These are phyloP conservation scores for Actinia tenebrosa DNA, from an alignment of 64 coral and sea anemone species.

Conservation along the genomic window DNA sequence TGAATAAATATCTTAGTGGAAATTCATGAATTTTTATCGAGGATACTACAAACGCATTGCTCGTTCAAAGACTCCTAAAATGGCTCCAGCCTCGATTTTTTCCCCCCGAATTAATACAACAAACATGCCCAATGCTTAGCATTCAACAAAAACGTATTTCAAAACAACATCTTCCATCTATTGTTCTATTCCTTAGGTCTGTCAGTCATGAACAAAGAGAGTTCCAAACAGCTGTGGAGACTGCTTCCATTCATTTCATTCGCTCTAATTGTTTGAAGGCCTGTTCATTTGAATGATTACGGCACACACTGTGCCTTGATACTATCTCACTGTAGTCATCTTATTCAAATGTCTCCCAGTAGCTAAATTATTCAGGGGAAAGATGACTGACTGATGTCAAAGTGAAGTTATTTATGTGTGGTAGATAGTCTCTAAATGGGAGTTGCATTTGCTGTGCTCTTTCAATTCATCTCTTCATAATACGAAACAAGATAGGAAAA, in stretches of 20 bases:
- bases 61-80: background rate
- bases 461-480: background rate
- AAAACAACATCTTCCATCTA: background rate
- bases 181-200: background rate
- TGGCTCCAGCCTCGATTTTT: background rate
- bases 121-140: background rate
- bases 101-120: background rate
- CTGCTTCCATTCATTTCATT: slow-evolving; percentile 7
- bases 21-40: slow-evolving; percentile 2
- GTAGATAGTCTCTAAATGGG: background rate
- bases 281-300: slow-evolving; percentile 21
- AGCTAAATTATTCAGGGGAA: slow-evolving; percentile 10
- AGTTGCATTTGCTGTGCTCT: background rate
- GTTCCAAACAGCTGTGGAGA: background rate
- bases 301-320: slow-evolving; percentile 9
- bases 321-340: background rate
- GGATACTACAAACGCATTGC: background rate
- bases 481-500: background rate
- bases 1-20: background rate
- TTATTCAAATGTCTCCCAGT: slow-evolving; percentile 17
- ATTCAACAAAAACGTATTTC: background rate
- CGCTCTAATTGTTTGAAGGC: slow-evolving; percentile 8
- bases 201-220: slow-evolving; percentile 5
- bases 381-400: background rate
- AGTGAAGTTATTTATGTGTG: background rate